A percentile compares a stretch with the other conserved stretches of the same genome.
Conservation (phyloP, 2,797 vertebrate genomes). For the Tauraco hartlaubi region DNA sequence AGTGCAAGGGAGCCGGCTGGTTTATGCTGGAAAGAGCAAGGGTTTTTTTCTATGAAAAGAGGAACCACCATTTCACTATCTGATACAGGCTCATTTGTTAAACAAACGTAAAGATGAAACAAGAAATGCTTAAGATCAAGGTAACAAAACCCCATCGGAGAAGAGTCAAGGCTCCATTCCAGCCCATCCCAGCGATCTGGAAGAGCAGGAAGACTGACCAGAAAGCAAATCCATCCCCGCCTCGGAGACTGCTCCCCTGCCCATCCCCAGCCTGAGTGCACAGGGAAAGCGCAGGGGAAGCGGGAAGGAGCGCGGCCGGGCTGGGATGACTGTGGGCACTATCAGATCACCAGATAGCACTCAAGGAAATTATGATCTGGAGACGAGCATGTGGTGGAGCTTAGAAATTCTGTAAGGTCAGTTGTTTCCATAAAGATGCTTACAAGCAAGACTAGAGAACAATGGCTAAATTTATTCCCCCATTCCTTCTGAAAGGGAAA, state of each 20-base stretch:
- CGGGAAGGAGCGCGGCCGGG: neutral
- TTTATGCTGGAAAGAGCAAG: slow-evolving; percentile 4
- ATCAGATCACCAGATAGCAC: neutral
- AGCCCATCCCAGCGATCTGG: neutral
- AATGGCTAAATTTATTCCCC: slow-evolving; percentile 1
- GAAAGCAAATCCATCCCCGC: neutral
- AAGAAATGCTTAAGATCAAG: slow-evolving; percentile 12
- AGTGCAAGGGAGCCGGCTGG: neutral
- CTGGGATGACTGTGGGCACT: neutral
- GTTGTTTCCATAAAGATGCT: slow-evolving; percentile 5
- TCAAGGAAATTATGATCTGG: neutral
- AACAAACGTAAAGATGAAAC: slow-evolving; percentile 53
- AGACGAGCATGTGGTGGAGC: neutral
- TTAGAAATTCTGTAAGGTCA: neutral
- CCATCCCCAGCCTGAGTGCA: neutral
- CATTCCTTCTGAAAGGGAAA: neutral
- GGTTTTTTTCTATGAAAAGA: neutral
- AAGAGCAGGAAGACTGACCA: slow-evolving; percentile 21
- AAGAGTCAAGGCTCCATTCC: neutral
- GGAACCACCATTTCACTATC: slow-evolving; percentile 8
- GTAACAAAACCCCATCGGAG: neutral
- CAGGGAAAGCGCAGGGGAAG: neutral
- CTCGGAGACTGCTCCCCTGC: neutral
- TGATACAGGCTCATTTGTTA: slow-evolving; percentile 47
- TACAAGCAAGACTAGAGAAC: slow-evolving; percentile 9